A percentile compares a stretch with the other conserved stretches of the same genome.
Conservation (phyloP, 2,888 invertebrate species). For the Aproaerema taeniolella region DNA sequence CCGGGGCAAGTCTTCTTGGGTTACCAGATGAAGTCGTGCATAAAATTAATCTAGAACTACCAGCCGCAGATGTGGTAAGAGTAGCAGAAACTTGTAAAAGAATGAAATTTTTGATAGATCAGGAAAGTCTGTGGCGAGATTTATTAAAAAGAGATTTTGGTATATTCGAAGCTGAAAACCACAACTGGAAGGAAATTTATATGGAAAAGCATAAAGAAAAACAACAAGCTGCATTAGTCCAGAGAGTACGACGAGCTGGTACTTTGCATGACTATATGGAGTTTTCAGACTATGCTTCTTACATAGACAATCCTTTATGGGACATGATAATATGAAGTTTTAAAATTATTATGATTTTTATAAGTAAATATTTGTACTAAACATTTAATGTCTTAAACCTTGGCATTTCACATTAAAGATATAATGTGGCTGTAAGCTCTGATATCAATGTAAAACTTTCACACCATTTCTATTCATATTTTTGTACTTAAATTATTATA, state of each 20-base stretch:
- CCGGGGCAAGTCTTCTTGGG: conserved; percentile 63
- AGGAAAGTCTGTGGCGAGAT: conserved; percentile 52
- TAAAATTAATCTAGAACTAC: conserved; percentile 44
- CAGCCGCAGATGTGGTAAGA: conserved; percentile 42
- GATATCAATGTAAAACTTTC: too few relatives aligned
- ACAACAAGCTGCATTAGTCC: conserved; percentile 19
- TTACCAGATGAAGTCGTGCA: conserved; percentile 59
- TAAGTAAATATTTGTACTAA: too few relatives aligned
- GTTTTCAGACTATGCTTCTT: conserved; percentile 49
- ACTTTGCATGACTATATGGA: conserved; percentile 54
- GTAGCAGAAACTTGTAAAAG: conserved; percentile 47
- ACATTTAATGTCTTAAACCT: too few relatives aligned
- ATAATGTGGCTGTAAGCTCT: too few relatives aligned
- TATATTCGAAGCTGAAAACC: conserved; percentile 21
- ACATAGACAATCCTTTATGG: conserved; percentile 61
- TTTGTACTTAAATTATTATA: too few relatives aligned
- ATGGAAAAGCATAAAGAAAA: conserved; percentile 33
- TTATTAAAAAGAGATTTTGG: conserved; percentile 51
- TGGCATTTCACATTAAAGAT: too few relatives aligned
- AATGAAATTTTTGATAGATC: conserved; percentile 39
- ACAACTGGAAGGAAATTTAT: conserved; percentile 48
- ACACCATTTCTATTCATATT: too few relatives aligned
- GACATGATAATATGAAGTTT: conserved; percentile 31
- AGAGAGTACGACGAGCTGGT: conserved; percentile 27
- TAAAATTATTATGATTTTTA: too few relatives aligned